phyloP scores from a whole-genome alignment of 2,797 vertebrate genomes.

The Apodemus agrarius region DNA sequence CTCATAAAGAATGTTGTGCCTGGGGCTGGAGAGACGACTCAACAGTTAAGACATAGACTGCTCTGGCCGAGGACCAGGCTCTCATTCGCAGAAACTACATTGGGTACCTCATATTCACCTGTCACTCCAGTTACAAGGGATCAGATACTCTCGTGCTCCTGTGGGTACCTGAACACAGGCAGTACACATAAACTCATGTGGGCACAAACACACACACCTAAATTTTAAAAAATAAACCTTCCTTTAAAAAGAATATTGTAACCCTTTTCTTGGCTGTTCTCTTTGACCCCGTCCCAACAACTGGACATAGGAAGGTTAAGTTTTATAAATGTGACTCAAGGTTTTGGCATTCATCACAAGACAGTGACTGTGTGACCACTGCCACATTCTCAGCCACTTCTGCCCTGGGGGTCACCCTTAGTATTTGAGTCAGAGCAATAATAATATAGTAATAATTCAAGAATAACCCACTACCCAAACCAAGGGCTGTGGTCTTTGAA shows the following conservation, averaged over 20 bases:
- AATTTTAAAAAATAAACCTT: background rate
- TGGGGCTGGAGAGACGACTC: background rate
- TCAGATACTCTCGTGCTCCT: no score
- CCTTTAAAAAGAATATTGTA: background rate
- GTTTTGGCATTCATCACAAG: background rate
- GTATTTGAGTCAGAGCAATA: background rate
- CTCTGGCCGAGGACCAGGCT: background rate
- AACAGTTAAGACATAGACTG: background rate
- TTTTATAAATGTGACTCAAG: background rate
- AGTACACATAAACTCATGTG: background rate
- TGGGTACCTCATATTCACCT: background rate
- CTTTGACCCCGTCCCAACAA: background rate
- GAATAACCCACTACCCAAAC: constrained; percentile 17
- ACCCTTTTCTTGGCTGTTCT: background rate
- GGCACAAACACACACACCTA: background rate
- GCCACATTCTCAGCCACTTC: background rate
- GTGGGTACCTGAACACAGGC: background rate
- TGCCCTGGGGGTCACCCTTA: background rate
- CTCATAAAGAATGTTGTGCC: background rate
- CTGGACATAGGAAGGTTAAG: constrained; percentile 32
- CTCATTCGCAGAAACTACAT: background rate
- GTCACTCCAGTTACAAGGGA: background rate
- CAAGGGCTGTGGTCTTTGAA: constrained; percentile 53
- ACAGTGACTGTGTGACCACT: background rate
- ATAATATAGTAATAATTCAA: background rate